These are phyloP conservation scores for Mionectes olivaceus DNA, from an alignment of 2,797 vertebrate species.

Conservation along the genomic window DNA sequence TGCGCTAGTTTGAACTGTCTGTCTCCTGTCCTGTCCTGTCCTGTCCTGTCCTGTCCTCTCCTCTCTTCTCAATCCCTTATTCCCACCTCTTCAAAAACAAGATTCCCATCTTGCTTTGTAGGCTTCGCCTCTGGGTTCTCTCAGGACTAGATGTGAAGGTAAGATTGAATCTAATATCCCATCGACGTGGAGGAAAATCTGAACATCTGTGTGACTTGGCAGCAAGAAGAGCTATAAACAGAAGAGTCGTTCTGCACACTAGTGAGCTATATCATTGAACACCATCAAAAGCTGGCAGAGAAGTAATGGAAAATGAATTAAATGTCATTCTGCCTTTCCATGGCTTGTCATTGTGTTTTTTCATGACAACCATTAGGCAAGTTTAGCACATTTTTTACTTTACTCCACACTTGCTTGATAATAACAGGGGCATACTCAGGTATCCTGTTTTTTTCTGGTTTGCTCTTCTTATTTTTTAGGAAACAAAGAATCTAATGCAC, in stretches of 20 bases:
- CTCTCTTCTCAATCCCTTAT: not conserved
- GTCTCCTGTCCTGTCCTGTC: too few species aligned
- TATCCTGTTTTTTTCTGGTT: not conserved
- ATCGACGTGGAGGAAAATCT: not conserved
- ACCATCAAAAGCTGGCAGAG: conserved; percentile 19
- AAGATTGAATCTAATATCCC: not conserved
- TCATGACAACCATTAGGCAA: not conserved
- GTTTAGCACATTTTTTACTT: not conserved
- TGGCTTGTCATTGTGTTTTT: not conserved
- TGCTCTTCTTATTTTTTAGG: not conserved
- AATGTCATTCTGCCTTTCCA: conserved; percentile 23
- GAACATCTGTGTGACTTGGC: conserved; percentile 14
- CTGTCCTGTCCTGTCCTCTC: too few species aligned
- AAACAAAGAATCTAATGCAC: not conserved
- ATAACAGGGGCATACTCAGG: not conserved
- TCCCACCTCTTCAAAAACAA: not conserved
- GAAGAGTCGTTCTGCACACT: not conserved
- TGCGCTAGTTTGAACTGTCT: not conserved
- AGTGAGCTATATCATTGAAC: not conserved
- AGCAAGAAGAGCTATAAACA: not conserved
- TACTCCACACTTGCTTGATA: not conserved
- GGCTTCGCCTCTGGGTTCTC: not conserved
- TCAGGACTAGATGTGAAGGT: not conserved
- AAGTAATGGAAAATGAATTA: conserved; percentile 21
- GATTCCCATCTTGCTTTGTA: not conserved